These are phyloP conservation scores for Tolmerus cingulatus DNA, from an alignment of 2,888 invertebrate species.

Conservation along the genomic window DNA sequence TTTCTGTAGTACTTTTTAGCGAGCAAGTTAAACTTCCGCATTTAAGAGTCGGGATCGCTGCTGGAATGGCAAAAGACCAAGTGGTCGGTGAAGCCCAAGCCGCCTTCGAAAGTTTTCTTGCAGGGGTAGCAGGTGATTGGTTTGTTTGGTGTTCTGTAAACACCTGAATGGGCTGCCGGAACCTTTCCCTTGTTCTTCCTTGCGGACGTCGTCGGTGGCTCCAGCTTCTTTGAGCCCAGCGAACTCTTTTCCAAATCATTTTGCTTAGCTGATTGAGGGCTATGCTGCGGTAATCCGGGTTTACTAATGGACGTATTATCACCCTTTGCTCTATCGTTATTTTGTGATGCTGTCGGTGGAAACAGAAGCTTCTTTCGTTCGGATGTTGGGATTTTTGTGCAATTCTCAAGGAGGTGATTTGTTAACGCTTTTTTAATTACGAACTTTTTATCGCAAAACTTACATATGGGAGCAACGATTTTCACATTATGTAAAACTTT, in stretches of 20 bases:
- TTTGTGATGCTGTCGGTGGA: not conserved
- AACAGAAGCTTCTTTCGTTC: not conserved
- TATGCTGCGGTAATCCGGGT: not conserved
- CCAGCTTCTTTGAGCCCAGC: not conserved
- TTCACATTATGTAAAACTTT: not conserved
- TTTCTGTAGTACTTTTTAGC: not conserved
- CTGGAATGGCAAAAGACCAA: not conserved
- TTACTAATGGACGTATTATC: not conserved
- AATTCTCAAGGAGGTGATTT: conserved; percentile 34
- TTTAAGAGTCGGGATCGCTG: not conserved
- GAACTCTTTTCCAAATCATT: not conserved
- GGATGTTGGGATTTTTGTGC: not conserved
- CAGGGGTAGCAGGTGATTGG: not conserved
- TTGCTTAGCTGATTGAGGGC: not conserved
- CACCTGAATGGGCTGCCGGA: not conserved
- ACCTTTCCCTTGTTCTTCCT: not conserved
- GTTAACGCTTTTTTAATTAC: not conserved
- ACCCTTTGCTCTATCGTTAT: not conserved
- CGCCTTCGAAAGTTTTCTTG: not conserved
- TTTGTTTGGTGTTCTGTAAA: conserved; percentile 24
- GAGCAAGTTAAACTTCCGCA: not conserved
- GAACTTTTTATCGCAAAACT: conserved; percentile 30
- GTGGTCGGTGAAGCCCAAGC: not conserved
- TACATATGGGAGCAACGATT: not conserved
- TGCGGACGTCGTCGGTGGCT: not conserved